phyloP scores from a whole-genome alignment of 1,140 invertebrate genomes.

The Planococcus citri region DNA sequence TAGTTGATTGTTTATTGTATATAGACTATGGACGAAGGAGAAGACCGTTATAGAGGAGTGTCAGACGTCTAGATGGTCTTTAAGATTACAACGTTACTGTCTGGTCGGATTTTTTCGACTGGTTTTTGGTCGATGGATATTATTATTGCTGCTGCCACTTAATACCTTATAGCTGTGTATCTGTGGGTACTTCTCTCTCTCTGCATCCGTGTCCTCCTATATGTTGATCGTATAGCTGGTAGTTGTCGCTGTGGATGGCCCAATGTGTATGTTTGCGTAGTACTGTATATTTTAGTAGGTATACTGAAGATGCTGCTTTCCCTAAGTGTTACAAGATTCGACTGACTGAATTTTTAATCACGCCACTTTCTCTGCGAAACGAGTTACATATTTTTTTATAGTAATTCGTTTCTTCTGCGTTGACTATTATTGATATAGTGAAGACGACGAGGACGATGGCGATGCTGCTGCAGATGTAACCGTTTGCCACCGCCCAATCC shows the following conservation, averaged over 20 bases:
- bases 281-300: neutral
- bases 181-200: too few relatives aligned
- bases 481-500: too few relatives aligned
- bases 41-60: neutral
- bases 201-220: too few relatives aligned
- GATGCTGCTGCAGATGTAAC: too few relatives aligned
- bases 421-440: too few relatives aligned
- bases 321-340: neutral
- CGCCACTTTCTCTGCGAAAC: neutral
- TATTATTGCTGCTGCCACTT: neutral
- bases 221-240: too few relatives aligned
- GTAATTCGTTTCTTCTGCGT: too few relatives aligned
- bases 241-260: too few relatives aligned
- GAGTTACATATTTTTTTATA: neutral
- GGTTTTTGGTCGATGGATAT: neutral
- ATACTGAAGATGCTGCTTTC: slow-evolving; percentile 5
- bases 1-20: neutral
- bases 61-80: slow-evolving; percentile 1
- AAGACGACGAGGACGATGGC: too few relatives aligned
- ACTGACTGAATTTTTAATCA: slow-evolving; percentile 2
- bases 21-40: too few relatives aligned
- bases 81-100: slow-evolving; percentile 7
- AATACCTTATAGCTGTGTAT: too few relatives aligned
- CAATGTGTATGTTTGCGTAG: too few relatives aligned
- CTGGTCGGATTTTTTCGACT: neutral